Evolutionary conservation across 2,888 invertebrate species (phyloP), one percentile per base, ranked within the genome.

Genomic region (Platycheirus albimanus): DNA sequence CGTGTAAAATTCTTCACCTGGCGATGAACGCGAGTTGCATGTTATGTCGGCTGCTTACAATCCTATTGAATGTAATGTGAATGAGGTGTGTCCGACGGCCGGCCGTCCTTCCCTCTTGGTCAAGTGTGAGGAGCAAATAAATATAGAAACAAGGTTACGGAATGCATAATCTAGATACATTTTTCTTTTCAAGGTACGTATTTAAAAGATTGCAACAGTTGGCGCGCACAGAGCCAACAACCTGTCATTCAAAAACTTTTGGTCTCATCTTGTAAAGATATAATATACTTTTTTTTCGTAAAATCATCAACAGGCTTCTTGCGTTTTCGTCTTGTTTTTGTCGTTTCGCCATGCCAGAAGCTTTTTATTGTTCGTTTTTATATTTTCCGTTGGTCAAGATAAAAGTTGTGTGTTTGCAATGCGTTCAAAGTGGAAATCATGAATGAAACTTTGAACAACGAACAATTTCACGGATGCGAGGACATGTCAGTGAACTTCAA

Each of bases 401-500:
- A 11, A 36, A 36, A 11, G 4, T 3, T n/a, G 36, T 36, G 17
- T 28, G n/a, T 54, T 56, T 41, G 61, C 24, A 61, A 19, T 61
- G 75, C 75, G 61, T 58, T 58, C 51, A 24, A 36, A n/a, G n/a
- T n/a, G 30, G 13, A 30, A 47, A 47, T 41, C 43, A 75, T 67
- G 75, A 75, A 75, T 75, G 75, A 61, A 75, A 67, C 28, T 67
- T 28, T 61, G 38, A 61, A 71, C 11, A 2, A 8, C 58, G 61
- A 30, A 61, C 19, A 28, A 54, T 38, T 33, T 33, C 8, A 28
- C 1, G 24, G 6, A 11, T 36, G 43, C 51, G 15, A 43, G 41
- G 3, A 30, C 28, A 19, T 61, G 61, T 43, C 61, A 43, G 43
- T 71, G 61, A 71, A 41, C 70, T 51, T 24, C 10, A 11, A 41